Conservation (phyloP, 2,113 vertebrate genomes). For the Bubo blakistoni region DNA sequence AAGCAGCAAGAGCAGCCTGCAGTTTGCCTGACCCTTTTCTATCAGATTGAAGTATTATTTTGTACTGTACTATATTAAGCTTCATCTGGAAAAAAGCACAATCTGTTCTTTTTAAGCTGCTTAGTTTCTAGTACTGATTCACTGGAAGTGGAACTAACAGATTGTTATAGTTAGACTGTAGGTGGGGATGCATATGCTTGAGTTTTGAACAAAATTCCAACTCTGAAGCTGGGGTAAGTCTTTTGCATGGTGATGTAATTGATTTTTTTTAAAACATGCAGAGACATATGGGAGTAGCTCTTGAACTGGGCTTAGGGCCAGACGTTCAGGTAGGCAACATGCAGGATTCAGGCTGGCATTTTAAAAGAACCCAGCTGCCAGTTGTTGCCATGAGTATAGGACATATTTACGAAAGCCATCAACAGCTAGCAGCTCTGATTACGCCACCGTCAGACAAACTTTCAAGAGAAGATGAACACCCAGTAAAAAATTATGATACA, state of each 20-base stretch:
- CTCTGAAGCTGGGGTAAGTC: neutral
- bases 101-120: conserved; percentile 54
- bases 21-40: conserved; percentile 29
- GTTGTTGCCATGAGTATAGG: neutral
- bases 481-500: neutral
- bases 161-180: conserved; percentile 26
- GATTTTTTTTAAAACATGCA: neutral
- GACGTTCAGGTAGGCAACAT: neutral
- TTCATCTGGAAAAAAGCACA: conserved; percentile 55
- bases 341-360: neutral
- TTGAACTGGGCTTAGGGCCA: neutral
- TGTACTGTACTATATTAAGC: conserved; percentile 22
- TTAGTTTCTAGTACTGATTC: conserved; percentile 40
- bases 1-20: neutral
- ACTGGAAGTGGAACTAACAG: conserved; percentile 35
- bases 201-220: conserved; percentile 17
- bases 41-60: conserved; percentile 32
- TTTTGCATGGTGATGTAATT: neutral
- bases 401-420: neutral
- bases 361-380: neutral
- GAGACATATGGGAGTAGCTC: neutral
- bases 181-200: neutral
- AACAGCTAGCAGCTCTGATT: neutral
- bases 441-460: rapidly evolving
- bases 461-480: neutral